Evolutionary conservation across 2,797 vertebrate species (phyloP), one percentile per base, ranked within the genome.

Genomic region (Zalophus californianus): DNA sequence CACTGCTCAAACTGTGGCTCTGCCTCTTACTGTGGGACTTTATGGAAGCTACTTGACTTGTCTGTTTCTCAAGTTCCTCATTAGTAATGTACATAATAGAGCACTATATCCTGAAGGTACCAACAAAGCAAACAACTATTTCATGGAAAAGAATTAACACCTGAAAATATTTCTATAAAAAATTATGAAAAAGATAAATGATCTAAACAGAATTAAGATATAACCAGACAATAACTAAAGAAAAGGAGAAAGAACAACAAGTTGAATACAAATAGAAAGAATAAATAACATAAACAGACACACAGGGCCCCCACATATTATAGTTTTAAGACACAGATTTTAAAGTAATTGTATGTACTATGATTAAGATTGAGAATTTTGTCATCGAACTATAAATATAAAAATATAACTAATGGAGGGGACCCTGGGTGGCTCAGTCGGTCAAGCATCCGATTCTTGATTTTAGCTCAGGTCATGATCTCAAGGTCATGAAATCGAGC

Each of bases 61-160:
- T 87, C 35, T 91, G 29, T 62, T 87, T 70, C 18, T 91, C 70
- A 93, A 18, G 10, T 86, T 87, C 70, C 68, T 95, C 54, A 38
- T 70, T 95, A 91, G 16, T 38, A 82, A 32, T 54, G 1, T 35
- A 38, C 50, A 66, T 62, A 86, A 82, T 32, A 83, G 20, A 86
- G 7, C 52, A 82, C 21, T 70, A 23, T 68, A 92, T 75, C n/a
- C 11, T 77, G 27, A 79, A 68, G 54, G 66, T 86, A 86, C 14
- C 58, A 93, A 60, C 14, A 82, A 86, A 86, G 48, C 5, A 92
- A 80, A 56, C 3, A 62, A 27, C 75, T 44, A 83, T 13, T 90
- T 90, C 62, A 41, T n/a, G 29, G 25, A 62, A 60, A 93, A 95
- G 75, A 95, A 41, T 58, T 44, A 77, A 90, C 23, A 90, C 41